phyloP scores from a whole-genome alignment of 1,140 invertebrate genomes.

The Prorops nasuta region DNA sequence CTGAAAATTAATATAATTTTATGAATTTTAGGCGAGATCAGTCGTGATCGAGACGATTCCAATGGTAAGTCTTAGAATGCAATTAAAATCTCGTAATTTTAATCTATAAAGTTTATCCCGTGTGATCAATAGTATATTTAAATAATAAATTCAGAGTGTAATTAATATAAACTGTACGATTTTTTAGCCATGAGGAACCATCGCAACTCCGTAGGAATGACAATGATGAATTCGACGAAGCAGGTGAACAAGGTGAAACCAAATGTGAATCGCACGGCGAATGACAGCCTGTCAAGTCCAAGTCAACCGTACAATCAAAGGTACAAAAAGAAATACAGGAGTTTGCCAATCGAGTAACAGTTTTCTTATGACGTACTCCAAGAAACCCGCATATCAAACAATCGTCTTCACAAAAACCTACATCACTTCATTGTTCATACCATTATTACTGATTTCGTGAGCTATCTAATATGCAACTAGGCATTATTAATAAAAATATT shows the following conservation, averaged over 20 bases:
- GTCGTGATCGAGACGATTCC: constrained; percentile 60
- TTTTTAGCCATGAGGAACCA: constrained; percentile 63
- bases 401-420: constrained; percentile 25
- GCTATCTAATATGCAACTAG: constrained; percentile 1
- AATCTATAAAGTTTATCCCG: too few species aligned
- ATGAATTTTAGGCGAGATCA: constrained; percentile 60
- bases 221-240: constrained; percentile 64
- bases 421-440: too few species aligned
- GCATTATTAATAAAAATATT: too few species aligned
- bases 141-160: too few species aligned
- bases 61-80: constrained; percentile 59
- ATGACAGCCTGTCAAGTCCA: constrained; percentile 59
- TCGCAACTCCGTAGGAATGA: constrained; percentile 67
- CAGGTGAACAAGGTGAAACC: constrained; percentile 86
- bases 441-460: too few species aligned
- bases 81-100: too few species aligned
- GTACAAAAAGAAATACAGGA: too few species aligned
- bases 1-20: constrained; percentile 17
- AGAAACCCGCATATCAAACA: constrained; percentile 18
- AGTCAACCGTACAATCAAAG: constrained; percentile 55
- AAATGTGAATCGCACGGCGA: constrained; percentile 71
- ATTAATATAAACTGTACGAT: too few species aligned
- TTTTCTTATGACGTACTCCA: constrained; percentile 8
- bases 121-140: too few species aligned
- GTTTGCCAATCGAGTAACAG: too few species aligned